A percentile compares a stretch with the other conserved stretches of the same genome.
Conservation (phyloP, 2,113 vertebrate species). For the Morphnarchus princeps region DNA sequence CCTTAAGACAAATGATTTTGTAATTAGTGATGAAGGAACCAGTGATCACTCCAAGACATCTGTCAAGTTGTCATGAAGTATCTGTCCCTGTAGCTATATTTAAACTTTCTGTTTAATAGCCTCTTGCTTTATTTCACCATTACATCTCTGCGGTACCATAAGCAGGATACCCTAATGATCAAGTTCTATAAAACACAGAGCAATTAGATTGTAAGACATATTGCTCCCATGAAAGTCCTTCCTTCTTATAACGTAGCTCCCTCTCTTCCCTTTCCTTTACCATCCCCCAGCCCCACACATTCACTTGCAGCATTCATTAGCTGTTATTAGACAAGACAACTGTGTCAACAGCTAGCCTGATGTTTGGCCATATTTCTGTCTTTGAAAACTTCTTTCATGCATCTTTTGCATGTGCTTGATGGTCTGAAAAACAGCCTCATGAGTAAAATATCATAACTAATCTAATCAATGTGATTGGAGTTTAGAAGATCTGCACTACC, state of each 20-base stretch:
- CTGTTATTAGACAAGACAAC: conserved; percentile 3
- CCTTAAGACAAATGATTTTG: conserved; percentile 86
- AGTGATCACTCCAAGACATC: conserved; percentile 81
- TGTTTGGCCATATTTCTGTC: background rate
- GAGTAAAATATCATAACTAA: background rate
- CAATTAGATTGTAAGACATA: conserved; percentile 78
- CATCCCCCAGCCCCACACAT: background rate
- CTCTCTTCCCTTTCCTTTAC: background rate
- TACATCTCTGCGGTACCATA: conserved; percentile 74
- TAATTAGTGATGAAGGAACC: conserved; percentile 84
- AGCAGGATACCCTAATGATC: conserved; percentile 79
- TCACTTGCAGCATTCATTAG: background rate
- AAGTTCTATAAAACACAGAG: conserved; percentile 78
- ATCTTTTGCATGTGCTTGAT: background rate
- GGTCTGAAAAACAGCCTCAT: background rate
- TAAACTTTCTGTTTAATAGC: conserved; percentile 86
- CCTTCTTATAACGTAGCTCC: conserved; percentile 33
- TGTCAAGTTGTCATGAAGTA: conserved; percentile 84
- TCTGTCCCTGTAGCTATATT: conserved; percentile 84
- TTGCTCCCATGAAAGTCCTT: conserved; percentile 70
- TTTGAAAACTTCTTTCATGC: background rate
- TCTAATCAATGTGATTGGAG: background rate
- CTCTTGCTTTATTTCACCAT: conserved; percentile 81
- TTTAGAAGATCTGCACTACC: background rate
- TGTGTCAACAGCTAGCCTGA: conserved; percentile 43